These are phyloP conservation scores for Hemiprocne comata DNA, from an alignment of 2,113 vertebrate genomes.

Conservation along the genomic window DNA sequence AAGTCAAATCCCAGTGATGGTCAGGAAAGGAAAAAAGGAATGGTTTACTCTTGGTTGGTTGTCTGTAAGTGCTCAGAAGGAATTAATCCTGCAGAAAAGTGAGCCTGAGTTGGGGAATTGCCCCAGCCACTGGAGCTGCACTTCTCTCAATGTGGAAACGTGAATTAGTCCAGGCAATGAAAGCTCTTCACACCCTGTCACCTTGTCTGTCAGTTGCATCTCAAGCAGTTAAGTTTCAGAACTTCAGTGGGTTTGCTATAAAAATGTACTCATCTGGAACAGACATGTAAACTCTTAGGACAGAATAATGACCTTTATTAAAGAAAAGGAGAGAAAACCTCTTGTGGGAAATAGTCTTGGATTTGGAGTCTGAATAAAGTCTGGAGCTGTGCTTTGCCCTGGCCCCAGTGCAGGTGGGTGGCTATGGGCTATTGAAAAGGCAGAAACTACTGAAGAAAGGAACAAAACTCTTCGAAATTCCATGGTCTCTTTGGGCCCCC, in stretches of 20 bases:
- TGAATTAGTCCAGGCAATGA: too few species aligned
- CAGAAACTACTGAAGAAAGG: background rate
- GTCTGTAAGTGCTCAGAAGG: background rate
- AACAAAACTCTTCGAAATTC: background rate
- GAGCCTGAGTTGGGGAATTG: background rate
- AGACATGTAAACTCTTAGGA: background rate
- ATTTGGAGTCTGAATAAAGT: background rate
- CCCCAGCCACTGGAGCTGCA: background rate
- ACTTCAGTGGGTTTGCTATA: background rate
- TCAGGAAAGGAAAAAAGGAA: background rate
- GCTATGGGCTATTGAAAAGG: background rate
- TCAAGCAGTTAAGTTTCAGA: background rate
- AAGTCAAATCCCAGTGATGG: background rate
- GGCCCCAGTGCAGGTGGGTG: accelerated
- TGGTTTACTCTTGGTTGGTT: background rate
- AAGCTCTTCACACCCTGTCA: background rate
- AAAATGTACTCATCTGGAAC: background rate
- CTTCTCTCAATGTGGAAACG: background rate
- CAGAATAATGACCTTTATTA: background rate
- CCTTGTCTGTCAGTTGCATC: background rate
- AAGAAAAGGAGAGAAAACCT: background rate
- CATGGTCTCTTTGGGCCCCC: background rate
- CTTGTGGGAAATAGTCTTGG: background rate
- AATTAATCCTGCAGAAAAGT: background rate
- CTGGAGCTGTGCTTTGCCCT: background rate